Conservation (phyloP, 2,888 invertebrate genomes). For the Thecophora atra region DNA sequence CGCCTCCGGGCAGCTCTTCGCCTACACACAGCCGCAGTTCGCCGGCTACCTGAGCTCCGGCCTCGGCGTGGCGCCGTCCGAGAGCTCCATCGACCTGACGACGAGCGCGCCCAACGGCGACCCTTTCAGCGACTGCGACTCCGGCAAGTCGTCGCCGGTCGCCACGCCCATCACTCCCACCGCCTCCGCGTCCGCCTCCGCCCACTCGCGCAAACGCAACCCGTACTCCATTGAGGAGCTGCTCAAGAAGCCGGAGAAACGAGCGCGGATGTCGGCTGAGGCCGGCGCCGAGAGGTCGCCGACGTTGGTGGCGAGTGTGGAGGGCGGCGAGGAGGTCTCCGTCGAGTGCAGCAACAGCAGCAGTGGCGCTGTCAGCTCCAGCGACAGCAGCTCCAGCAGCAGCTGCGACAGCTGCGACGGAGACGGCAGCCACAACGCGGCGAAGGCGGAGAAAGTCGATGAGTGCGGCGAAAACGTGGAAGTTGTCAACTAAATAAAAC, state of each 20-base stretch:
- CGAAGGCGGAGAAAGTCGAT: conserved; percentile 48
- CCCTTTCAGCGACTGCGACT: conserved; percentile 64
- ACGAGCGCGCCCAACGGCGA: conserved; percentile 57
- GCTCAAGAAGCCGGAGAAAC: conserved; percentile 80
- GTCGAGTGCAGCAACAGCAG: conserved; percentile 44
- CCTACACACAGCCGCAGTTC: conserved; percentile 53
- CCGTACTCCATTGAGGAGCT: conserved; percentile 90
- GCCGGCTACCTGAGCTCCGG: conserved; percentile 50
- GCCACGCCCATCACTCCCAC: conserved; percentile 47
- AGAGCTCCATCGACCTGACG: conserved; percentile 63
- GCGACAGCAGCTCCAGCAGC: conserved; percentile 43
- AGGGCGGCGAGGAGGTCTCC: conserved; percentile 37
- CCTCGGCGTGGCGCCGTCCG: conserved; percentile 59
- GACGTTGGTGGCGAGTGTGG: conserved; percentile 13
- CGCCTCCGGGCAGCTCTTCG: conserved; percentile 56
- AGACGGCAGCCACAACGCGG: conserved; percentile 35
- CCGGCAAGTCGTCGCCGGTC: conserved; percentile 65
- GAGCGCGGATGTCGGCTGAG: conserved; percentile 47
- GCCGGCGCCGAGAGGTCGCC: background rate
- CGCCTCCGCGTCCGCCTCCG: too few species aligned
- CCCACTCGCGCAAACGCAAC: conserved; percentile 70
- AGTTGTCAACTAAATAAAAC: conserved; percentile 62
- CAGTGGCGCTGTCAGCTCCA: conserved; percentile 40
- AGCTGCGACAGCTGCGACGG: conserved; percentile 46
- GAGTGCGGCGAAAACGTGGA: conserved; percentile 62